Percentiles rank a stretch among this genome's conserved stretches.
phyloP scores from a whole-genome alignment of 2,113 vertebrate species.

The Tragelaphus imberbis region DNA sequence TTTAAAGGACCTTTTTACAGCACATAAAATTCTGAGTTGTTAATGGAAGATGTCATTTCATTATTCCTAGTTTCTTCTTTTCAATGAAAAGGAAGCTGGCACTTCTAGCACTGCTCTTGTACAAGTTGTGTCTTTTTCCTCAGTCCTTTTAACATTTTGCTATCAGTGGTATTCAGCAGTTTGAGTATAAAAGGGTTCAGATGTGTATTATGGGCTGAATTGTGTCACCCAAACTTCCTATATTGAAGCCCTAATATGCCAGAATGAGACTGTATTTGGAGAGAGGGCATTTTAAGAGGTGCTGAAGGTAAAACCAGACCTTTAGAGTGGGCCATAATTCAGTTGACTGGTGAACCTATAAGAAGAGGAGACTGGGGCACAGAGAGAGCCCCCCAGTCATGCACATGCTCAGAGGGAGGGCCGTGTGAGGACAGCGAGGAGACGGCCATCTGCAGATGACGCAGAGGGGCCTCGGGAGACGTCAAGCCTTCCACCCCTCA shows the following conservation, averaged over 20 bases:
- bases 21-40: neutral
- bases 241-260: neutral
- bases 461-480: neutral
- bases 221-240: neutral
- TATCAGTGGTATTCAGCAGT: neutral
- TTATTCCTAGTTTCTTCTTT: neutral
- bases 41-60: neutral
- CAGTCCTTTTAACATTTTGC: neutral
- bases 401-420: accelerated
- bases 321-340: no score
- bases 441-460: neutral
- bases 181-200: neutral
- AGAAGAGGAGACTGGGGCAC: neutral
- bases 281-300: neutral
- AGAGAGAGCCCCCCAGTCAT: neutral
- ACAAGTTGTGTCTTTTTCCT: neutral
- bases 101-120: neutral
- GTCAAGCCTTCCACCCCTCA: no score
- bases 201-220: neutral
- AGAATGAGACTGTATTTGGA: neutral
- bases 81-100: neutral
- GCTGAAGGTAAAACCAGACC: neutral
- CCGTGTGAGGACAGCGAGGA: accelerated
- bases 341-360: accelerated
- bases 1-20: neutral